A percentile compares a stretch with the other conserved stretches of the same genome.
phyloP scores from a whole-genome alignment of 2,888 invertebrate genomes.

The Panzeria rudis region DNA sequence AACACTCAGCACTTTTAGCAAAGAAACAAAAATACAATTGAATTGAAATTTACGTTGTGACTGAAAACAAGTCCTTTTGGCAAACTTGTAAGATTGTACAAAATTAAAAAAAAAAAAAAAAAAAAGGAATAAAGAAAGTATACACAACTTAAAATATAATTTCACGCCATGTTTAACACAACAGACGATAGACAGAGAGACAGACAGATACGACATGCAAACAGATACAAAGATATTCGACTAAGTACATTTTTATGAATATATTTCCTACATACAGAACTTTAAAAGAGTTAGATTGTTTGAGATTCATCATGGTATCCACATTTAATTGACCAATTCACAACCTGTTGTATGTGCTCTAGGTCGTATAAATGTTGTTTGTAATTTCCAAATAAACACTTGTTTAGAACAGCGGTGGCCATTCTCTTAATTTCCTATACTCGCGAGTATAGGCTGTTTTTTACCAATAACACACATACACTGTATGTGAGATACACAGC shows the following conservation, averaged over 20 bases:
- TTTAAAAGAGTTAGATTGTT: slow-evolving; percentile 14
- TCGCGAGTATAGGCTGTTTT: no score
- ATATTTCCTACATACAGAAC: slow-evolving; percentile 1
- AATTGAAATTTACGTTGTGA: slow-evolving; percentile 55
- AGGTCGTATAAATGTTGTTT: no score
- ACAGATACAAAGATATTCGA: not conserved
- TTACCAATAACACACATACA: no score
- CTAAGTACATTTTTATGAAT: not conserved
- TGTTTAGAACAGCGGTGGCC: no score
- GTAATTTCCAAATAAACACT: no score
- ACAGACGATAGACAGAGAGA: slow-evolving; percentile 74
- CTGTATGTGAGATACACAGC: no score
- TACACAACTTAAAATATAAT: slow-evolving; percentile 81
- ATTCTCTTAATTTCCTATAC: no score
- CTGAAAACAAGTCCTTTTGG: slow-evolving; percentile 61
- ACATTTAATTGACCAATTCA: no score
- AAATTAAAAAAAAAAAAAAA: slow-evolving; percentile 40
- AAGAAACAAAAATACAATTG: slow-evolving; percentile 35
- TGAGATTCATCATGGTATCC: not conserved
- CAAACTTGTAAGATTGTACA: slow-evolving; percentile 71
- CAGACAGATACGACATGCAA: not conserved
- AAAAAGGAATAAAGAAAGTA: slow-evolving; percentile 25
- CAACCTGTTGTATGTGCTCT: no score
- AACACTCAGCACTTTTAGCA: slow-evolving; percentile 4
- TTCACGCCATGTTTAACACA: slow-evolving; percentile 83